phyloP scores from a whole-genome alignment of 2,113 vertebrate genomes.

The Pelecanoides urinatrix region DNA sequence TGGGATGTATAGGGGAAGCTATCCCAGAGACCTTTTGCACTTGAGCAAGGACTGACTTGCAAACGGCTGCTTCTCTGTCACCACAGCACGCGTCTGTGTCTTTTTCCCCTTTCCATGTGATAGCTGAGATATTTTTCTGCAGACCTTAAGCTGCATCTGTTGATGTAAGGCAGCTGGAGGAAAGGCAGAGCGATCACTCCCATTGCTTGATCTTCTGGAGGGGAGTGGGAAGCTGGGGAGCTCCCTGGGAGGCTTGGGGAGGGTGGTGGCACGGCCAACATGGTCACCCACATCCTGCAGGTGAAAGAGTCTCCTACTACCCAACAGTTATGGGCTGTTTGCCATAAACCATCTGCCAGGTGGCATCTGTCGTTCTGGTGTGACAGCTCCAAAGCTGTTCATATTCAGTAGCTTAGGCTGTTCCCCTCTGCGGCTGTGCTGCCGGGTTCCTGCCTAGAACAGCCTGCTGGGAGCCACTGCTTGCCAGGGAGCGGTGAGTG shows the following conservation, averaged over 20 bases:
- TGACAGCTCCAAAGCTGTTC: background rate
- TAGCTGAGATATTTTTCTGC: background rate
- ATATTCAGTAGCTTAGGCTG: background rate
- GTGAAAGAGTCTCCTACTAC: background rate
- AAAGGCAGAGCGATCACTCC: background rate
- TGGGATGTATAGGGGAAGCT: background rate
- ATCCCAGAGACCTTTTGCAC: background rate
- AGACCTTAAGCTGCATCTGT: background rate
- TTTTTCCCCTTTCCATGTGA: background rate
- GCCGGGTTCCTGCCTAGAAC: background rate
- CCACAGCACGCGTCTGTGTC: background rate
- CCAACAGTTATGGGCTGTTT: background rate
- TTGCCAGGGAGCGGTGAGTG: background rate
- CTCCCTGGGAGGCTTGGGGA: too few species aligned
- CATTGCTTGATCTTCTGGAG: background rate
- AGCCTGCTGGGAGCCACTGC: background rate
- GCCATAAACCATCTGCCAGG: background rate
- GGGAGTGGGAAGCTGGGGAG: background rate
- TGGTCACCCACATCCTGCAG: background rate
- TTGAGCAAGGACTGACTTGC: background rate
- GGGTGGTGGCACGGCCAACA: accelerated
- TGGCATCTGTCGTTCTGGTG: background rate
- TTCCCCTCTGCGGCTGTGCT: background rate
- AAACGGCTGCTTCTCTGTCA: background rate
- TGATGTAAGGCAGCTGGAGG: background rate